Evolutionary conservation across 2,888 invertebrate species (phyloP).

Genomic region (Chrysolina americana): DNA sequence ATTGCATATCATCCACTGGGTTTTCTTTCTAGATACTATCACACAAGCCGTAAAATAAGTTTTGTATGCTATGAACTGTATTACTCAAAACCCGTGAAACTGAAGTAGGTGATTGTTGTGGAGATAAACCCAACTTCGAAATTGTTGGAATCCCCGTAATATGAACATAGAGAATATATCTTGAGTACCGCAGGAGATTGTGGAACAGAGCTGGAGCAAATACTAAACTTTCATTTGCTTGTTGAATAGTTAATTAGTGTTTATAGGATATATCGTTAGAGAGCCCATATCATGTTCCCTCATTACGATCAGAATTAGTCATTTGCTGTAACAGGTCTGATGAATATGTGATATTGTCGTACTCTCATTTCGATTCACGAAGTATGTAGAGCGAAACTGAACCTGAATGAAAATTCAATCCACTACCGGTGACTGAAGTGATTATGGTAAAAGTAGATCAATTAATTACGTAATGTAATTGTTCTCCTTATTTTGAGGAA

Average conservation of each 20-base stretch:
- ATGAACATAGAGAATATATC: slow-evolving; percentile 39
- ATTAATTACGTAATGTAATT: too few relatives aligned
- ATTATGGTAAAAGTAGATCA: too few relatives aligned
- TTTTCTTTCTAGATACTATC: too few relatives aligned
- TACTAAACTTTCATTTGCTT: slow-evolving; percentile 56
- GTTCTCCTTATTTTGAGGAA: too few relatives aligned
- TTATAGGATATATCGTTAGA: slow-evolving; percentile 36
- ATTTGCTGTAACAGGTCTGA: too few relatives aligned
- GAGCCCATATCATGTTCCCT: slow-evolving; percentile 1
- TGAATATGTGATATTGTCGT: too few relatives aligned
- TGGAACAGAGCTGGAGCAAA: slow-evolving; percentile 52
- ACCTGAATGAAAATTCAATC: too few relatives aligned
- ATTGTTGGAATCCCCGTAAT: slow-evolving; percentile 36
- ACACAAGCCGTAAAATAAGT: too few relatives aligned
- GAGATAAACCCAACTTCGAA: slow-evolving; percentile 34
- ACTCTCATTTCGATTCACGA: too few relatives aligned
- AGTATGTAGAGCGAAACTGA: too few relatives aligned
- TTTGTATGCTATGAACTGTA: neutral
- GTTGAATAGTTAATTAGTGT: slow-evolving; percentile 53
- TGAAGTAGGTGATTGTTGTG: slow-evolving; percentile 28
- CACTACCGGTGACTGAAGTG: too few relatives aligned
- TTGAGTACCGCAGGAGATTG: slow-evolving; percentile 50
- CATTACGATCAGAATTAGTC: neutral
- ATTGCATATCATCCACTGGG: too few relatives aligned
- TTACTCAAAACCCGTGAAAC: slow-evolving; percentile 11